A percentile compares a stretch with the other conserved stretches of the same genome.
These are phyloP conservation scores for Drosophila equinoxialis DNA, from an alignment of 1,140 invertebrate species.

Conservation along the genomic window DNA sequence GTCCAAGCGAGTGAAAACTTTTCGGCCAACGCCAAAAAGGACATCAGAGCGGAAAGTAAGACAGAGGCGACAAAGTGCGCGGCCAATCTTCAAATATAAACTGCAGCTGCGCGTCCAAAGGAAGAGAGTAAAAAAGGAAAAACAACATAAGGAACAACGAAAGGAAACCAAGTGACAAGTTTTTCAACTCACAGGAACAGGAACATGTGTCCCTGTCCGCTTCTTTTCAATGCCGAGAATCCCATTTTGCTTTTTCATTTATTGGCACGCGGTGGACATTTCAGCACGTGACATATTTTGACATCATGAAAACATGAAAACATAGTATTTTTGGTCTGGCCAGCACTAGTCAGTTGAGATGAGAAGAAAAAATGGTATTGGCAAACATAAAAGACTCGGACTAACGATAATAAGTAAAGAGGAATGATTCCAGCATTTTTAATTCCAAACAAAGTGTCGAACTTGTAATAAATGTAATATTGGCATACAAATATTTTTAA, in stretches of 20 bases:
- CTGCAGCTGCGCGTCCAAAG: constrained; percentile 77
- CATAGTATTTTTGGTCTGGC: too few relatives aligned
- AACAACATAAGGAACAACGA: not conserved
- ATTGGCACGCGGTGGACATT: constrained; percentile 67
- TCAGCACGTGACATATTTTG: constrained; percentile 72
- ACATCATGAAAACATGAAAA: too few relatives aligned
- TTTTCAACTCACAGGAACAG: constrained; percentile 56
- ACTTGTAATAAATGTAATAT: too few relatives aligned
- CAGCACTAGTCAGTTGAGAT: too few relatives aligned
- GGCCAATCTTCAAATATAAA: constrained; percentile 81
- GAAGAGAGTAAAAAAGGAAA: not conserved
- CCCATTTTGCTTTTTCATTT: constrained; percentile 22
- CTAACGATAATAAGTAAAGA: too few relatives aligned
- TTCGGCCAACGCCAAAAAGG: constrained; percentile 49
- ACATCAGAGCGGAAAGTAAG: constrained; percentile 45
- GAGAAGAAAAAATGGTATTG: too few relatives aligned
- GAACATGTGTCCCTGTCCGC: constrained; percentile 67
- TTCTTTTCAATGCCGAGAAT: constrained; percentile 21
- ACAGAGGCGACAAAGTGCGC: constrained; percentile 53
- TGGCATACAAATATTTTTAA: too few relatives aligned
- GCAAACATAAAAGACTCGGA: too few relatives aligned
- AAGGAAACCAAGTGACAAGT: constrained; percentile 63
- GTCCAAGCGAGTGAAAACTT: constrained; percentile 58
- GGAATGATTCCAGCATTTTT: too few relatives aligned
- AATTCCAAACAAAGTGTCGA: too few relatives aligned